Evolutionary conservation across 2,113 vertebrate species (phyloP), one percentile per base, ranked within the genome.

Genomic region (Forbesichthys agassizii): DNA sequence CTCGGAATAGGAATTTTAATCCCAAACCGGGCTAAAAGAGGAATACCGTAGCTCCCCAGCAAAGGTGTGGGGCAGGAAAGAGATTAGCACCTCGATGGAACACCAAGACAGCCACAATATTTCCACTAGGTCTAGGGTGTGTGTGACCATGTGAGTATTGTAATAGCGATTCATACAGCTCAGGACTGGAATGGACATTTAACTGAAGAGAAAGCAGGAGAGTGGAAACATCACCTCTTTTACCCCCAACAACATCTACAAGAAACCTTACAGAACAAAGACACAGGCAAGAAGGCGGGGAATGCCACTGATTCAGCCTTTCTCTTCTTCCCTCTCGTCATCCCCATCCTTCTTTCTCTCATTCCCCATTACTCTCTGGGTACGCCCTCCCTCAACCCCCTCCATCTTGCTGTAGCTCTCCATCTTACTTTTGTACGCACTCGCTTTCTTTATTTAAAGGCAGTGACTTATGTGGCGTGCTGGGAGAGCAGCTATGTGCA

Each of bases 391-490:
- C 13, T 11, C 33, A 33, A n/a, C 12, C 8, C 33, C 36, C 10
- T 16, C 52, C 49, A 1, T 69, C 61, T 48, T 27, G 55, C 20
- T 65, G 61, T 57, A 3, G 11, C 54, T 18, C 48, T 49, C 67
- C 12, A 2, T 60, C 55, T 48, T 2, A 9, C 54, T 10, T 9
- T 42, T 18, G 33, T 52, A 12, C 33, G 33, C 11, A 59, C 58
- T 48, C 52, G 61, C 14, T 80, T 77, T 75, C 63, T 77, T 79
- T 52, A 55, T 71, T 69, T 82, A 79, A 85, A 71, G 65, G 66
- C 71, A 71, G 65, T 75, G 82, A 81, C 74, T 78, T 82, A 57
- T 78, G 75, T 76, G 64, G 76, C 69, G 73, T 68, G 11, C 71
- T 68, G 57, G 75, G 57, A 75, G 75, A 77, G 68, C 52, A 53